Evolutionary conservation across 2,888 invertebrate genomes (phyloP).

Genomic region (Melanostoma scalare): DNA sequence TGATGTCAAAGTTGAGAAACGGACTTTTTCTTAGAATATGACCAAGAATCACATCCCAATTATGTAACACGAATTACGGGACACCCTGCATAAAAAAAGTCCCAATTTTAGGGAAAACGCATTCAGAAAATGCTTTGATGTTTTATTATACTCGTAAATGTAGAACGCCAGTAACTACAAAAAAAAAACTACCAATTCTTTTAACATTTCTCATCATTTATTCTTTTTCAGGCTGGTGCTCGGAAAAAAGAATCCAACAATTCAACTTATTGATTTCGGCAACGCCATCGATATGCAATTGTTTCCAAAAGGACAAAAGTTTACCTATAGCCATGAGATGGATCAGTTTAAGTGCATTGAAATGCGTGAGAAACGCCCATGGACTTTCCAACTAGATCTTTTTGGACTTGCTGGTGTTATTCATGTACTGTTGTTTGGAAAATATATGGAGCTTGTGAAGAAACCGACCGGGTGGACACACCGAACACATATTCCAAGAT

Average conservation of each 20-base stretch:
- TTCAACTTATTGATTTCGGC: slow-evolving; percentile 96
- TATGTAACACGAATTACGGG: too few relatives aligned
- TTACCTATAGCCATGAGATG: slow-evolving; percentile 85
- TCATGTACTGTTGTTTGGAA: slow-evolving; percentile 93
- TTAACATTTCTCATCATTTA: too few relatives aligned
- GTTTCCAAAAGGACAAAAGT: slow-evolving; percentile 90
- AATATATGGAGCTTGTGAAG: slow-evolving; percentile 92
- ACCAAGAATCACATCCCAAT: too few relatives aligned
- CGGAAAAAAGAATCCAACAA: slow-evolving; percentile 83
- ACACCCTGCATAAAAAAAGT: too few relatives aligned
- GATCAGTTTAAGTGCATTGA: slow-evolving; percentile 93
- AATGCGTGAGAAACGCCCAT: slow-evolving; percentile 94
- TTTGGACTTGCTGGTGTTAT: slow-evolving; percentile 94
- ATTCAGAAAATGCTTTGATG: not conserved
- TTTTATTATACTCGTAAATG: too few relatives aligned
- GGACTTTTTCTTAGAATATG: too few relatives aligned
- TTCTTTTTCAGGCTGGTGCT: slow-evolving; percentile 82
- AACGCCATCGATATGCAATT: slow-evolving; percentile 95
- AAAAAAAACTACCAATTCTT: too few relatives aligned
- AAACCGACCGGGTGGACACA: slow-evolving; percentile 80
- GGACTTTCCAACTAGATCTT: slow-evolving; percentile 97
- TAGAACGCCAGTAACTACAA: too few relatives aligned
- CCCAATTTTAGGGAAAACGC: too few relatives aligned
- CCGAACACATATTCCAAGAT: slow-evolving; percentile 81
- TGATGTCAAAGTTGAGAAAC: too few relatives aligned